phyloP scores from a whole-genome alignment of 64 coral and sea anemone species.

The Montipora cactus region DNA sequence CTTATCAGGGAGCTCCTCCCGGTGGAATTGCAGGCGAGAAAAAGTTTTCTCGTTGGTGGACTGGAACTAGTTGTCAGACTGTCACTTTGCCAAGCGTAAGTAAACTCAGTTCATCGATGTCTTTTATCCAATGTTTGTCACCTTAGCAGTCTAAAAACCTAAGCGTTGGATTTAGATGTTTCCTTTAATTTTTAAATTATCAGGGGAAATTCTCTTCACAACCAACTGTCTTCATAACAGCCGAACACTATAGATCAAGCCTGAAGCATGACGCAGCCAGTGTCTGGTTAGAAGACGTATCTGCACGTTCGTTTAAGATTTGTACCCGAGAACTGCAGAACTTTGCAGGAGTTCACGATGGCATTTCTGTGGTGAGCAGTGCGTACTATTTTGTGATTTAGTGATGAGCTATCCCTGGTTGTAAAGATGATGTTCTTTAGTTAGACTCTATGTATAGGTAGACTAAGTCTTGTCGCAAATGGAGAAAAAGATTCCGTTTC shows the following conservation, averaged over 20 bases:
- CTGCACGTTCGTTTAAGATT: constrained; percentile 5
- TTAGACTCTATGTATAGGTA: no score
- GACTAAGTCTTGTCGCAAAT: no score
- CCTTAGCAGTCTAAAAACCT: no score
- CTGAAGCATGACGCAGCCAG: background rate
- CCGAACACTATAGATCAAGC: background rate
- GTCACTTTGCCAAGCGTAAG: no score
- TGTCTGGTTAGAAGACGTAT: background rate
- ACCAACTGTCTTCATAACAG: background rate
- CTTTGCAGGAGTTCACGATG: constrained; percentile 11
- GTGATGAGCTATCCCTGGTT: no score
- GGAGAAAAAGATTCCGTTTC: no score
- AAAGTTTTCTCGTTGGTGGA: no score
- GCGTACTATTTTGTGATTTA: no score
- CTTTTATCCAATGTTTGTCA: background rate
- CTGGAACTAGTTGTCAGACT: no score
- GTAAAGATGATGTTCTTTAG: no score
- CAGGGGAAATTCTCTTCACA: background rate
- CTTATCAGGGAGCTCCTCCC: background rate
- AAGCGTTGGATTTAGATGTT: no score
- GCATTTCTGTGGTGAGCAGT: background rate
- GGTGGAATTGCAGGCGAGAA: background rate
- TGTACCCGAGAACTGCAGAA: constrained; percentile 9
- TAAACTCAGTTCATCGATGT: no score
- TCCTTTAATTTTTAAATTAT: background rate